These are phyloP conservation scores for Lycia hirtaria DNA, from an alignment of 2,888 invertebrate species.

Conservation along the genomic window DNA sequence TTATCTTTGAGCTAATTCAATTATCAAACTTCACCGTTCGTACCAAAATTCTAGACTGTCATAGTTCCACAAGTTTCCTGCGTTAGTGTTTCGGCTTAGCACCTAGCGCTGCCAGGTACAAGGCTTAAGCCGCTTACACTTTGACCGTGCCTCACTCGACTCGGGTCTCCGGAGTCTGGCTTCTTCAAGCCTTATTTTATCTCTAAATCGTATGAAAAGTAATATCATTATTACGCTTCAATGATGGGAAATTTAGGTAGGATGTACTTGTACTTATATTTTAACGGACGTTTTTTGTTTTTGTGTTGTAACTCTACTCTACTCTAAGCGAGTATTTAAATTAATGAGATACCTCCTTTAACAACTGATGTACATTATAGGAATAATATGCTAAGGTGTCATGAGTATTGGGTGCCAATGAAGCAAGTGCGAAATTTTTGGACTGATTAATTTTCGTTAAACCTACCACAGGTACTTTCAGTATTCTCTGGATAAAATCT, in stretches of 20 bases:
- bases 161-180: slow-evolving; percentile 10
- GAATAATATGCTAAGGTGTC: too few relatives aligned
- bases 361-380: too few relatives aligned
- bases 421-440: too few relatives aligned
- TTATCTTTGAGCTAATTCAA: too few relatives aligned
- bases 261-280: not conserved
- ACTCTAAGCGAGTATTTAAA: too few relatives aligned
- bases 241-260: not conserved
- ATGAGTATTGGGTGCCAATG: too few relatives aligned
- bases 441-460: too few relatives aligned
- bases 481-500: too few relatives aligned
- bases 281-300: not conserved
- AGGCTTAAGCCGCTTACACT: slow-evolving; percentile 26
- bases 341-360: too few relatives aligned
- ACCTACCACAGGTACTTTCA: too few relatives aligned
- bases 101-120: slow-evolving; percentile 21
- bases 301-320: too few relatives aligned
- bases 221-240: slow-evolving; percentile 24
- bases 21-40: not conserved
- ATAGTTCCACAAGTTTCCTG: slow-evolving; percentile 3
- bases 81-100: slow-evolving; percentile 24
- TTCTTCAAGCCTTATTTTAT: slow-evolving; percentile 21
- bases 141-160: not conserved
- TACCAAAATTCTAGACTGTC: not conserved
- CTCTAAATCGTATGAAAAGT: slow-evolving; percentile 26